These are phyloP conservation scores for Drosophila lutescens DNA, from an alignment of 2,888 invertebrate species.

Conservation along the genomic window DNA sequence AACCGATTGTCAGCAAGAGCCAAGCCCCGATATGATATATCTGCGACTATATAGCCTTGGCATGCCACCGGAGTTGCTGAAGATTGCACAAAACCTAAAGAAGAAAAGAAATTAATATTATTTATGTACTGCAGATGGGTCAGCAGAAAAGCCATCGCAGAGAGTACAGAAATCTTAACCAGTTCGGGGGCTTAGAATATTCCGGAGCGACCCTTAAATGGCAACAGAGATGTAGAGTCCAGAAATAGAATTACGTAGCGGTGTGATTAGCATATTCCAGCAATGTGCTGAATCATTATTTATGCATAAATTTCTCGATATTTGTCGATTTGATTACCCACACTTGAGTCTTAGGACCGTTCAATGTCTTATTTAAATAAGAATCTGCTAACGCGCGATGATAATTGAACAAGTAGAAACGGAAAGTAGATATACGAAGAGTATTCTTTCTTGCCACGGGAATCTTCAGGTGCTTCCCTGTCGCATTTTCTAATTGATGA, in stretches of 20 bases:
- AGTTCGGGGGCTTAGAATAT: neutral
- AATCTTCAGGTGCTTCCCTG: neutral
- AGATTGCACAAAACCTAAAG: conserved; percentile 13
- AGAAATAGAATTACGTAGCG: conserved; percentile 23
- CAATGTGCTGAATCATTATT: conserved; percentile 34
- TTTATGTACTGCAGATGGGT: conserved; percentile 14
- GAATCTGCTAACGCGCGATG: conserved; percentile 5
- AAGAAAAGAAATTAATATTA: neutral
- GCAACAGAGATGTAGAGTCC: neutral
- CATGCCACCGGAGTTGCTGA: conserved; percentile 27
- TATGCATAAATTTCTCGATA: conserved; percentile 23
- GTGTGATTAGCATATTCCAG: conserved; percentile 29
- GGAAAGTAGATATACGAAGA: conserved; percentile 4
- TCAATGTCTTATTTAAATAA: conserved; percentile 16
- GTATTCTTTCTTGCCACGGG: neutral
- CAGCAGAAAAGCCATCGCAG: conserved; percentile 17
- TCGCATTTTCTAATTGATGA: neutral
- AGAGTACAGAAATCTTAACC: conserved; percentile 2
- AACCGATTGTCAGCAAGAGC: conserved; percentile 12
- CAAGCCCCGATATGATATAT: conserved; percentile 7
- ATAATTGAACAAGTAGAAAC: conserved; percentile 18
- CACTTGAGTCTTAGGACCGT: neutral
- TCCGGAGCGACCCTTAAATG: conserved; percentile 9
- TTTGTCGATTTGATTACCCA: conserved; percentile 13
- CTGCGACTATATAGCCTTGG: conserved; percentile 8